These are phyloP conservation scores for Eucriotettix oculatus DNA, from an alignment of 2,888 invertebrate genomes.

Conservation along the genomic window DNA sequence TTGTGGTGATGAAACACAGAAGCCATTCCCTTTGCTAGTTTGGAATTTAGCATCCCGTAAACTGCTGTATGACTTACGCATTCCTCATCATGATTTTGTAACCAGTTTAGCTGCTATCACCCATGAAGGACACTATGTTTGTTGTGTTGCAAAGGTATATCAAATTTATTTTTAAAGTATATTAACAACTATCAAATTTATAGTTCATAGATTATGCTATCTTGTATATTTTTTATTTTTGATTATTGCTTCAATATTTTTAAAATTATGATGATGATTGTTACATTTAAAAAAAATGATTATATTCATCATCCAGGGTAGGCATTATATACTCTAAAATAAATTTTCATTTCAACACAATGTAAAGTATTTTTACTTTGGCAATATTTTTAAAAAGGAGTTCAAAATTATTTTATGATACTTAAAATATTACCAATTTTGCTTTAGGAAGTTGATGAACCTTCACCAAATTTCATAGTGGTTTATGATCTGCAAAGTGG, in stretches of 20 bases:
- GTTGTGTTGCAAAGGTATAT: conserved; percentile 31
- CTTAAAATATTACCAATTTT: not conserved
- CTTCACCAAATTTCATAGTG: conserved; percentile 74
- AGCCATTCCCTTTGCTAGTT: conserved; percentile 75
- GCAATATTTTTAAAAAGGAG: not conserved
- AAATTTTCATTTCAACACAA: not conserved
- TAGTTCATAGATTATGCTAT: too few relatives aligned
- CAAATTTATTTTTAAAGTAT: not conserved
- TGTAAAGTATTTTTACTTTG: not conserved
- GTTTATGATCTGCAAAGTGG: conserved; percentile 83
- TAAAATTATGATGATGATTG: too few relatives aligned
- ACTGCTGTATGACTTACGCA: conserved; percentile 69
- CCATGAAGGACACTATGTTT: conserved; percentile 51
- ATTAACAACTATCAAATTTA: too few relatives aligned
- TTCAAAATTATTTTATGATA: not conserved
- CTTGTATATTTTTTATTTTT: too few relatives aligned
- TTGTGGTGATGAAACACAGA: conserved; percentile 84
- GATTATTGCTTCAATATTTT: too few relatives aligned
- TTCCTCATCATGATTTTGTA: conserved; percentile 77
- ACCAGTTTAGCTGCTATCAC: conserved; percentile 73
- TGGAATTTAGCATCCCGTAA: conserved; percentile 77
- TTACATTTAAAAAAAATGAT: too few relatives aligned
- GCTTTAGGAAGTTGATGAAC: conserved; percentile 49
- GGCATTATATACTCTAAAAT: not conserved
- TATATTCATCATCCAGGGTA: not conserved